These are phyloP conservation scores for Erethizon dorsatum DNA, from an alignment of 2,797 vertebrate genomes.

Conservation along the genomic window DNA sequence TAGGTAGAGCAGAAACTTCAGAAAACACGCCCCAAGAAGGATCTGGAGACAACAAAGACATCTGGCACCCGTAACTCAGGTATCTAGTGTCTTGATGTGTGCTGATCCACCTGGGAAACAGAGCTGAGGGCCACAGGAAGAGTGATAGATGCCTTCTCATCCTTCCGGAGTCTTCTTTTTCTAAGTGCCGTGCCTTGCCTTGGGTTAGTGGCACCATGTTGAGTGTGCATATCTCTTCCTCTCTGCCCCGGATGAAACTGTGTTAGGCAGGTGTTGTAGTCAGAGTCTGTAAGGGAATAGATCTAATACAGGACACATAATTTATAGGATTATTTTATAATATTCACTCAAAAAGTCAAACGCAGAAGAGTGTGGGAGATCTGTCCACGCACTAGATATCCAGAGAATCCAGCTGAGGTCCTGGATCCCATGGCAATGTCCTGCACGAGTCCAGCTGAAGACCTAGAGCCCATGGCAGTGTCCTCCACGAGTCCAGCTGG, in stretches of 20 bases:
- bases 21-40: constrained; percentile 31
- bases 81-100: not conserved
- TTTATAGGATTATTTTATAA: not conserved
- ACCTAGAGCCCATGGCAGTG: not conserved
- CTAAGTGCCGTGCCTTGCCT: not conserved
- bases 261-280: not conserved
- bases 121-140: not conserved
- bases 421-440: not conserved
- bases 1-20: not conserved
- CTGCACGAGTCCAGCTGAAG: not conserved
- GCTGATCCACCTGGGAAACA: not conserved
- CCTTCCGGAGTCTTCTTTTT: not conserved
- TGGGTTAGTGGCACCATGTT: not conserved
- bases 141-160: not conserved
- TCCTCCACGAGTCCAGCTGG: not conserved
- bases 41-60: not conserved
- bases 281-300: not conserved
- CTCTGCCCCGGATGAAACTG: not conserved
- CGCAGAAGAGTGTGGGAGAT: not conserved
- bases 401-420: not conserved
- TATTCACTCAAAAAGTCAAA: not conserved
- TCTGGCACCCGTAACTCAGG: not conserved
- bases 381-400: not conserved
- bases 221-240: not conserved
- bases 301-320: not conserved